Evolutionary conservation across 2,888 invertebrate genomes (phyloP).

Genomic region (Campoletis raptor): DNA sequence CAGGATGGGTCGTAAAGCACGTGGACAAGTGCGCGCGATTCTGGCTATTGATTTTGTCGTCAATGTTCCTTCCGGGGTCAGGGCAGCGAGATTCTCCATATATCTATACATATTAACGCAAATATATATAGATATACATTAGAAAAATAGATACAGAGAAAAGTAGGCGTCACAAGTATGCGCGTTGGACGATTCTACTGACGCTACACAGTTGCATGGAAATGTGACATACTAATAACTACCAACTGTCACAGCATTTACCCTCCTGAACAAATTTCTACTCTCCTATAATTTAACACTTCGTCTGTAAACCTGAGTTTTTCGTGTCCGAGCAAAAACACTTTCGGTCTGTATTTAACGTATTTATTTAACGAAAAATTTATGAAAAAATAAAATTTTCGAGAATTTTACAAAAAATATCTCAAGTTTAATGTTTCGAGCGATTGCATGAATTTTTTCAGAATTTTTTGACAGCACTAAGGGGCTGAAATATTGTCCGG

Average conservation of each 20-base stretch:
- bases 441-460: too few species aligned
- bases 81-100: conserved; percentile 49
- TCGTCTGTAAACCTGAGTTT: too few species aligned
- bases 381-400: too few species aligned
- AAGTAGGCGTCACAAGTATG: conserved; percentile 24
- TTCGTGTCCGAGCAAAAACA: too few species aligned
- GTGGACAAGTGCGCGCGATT: conserved; percentile 68
- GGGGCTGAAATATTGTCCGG: too few species aligned
- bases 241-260: not conserved
- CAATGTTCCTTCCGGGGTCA: conserved; percentile 67
- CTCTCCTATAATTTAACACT: not conserved
- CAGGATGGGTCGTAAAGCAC: conserved; percentile 61
- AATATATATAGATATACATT: not conserved
- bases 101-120: not conserved
- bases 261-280: not conserved
- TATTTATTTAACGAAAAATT: too few species aligned
- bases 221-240: not conserved
- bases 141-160: not conserved
- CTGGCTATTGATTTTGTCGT: conserved; percentile 66
- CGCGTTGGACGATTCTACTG: conserved; percentile 23
- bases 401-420: too few species aligned
- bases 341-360: too few species aligned
- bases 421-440: too few species aligned
- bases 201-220: conserved; percentile 14
- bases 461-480: too few species aligned